These are phyloP conservation scores for Sarcophaga carnaria DNA, from an alignment of 2,888 invertebrate genomes.

Conservation along the genomic window DNA sequence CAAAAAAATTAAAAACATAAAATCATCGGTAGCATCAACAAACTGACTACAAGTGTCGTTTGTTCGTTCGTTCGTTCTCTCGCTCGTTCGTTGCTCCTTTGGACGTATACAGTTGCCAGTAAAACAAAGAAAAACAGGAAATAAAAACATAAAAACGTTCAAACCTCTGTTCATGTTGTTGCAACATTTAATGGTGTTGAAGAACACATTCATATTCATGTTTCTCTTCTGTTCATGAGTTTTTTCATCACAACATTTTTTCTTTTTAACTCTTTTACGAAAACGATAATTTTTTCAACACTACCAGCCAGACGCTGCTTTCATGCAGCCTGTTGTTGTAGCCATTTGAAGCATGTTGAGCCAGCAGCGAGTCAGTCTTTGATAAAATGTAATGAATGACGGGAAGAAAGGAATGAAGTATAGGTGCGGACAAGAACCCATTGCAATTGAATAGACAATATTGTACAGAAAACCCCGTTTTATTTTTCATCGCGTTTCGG, in stretches of 20 bases:
- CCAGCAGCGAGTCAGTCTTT: constrained; percentile 23
- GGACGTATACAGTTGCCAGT: constrained; percentile 9
- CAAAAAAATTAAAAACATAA: constrained; percentile 2
- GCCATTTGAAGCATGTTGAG: constrained; percentile 31
- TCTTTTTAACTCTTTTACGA: neutral
- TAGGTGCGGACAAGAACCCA: constrained; percentile 18
- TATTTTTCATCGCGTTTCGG: neutral
- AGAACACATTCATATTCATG: constrained; percentile 64
- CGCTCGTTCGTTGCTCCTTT: constrained; percentile 10
- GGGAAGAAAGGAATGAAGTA: constrained; percentile 5
- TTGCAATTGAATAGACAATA: constrained; percentile 25
- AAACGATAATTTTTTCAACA: neutral
- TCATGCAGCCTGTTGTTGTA: constrained; percentile 1
- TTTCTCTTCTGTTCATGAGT: constrained; percentile 14
- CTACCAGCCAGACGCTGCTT: constrained; percentile 1
- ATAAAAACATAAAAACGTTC: neutral
- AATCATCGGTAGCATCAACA: constrained; percentile 37
- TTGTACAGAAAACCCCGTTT: constrained; percentile 8
- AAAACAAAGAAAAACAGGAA: neutral
- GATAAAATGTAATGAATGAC: constrained; percentile 35
- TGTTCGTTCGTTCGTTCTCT: too few species aligned
- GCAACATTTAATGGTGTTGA: constrained; percentile 74
- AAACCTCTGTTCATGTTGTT: neutral
- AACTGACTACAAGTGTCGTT: constrained; percentile 45
- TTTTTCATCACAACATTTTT: neutral